phyloP scores from a whole-genome alignment of 2,113 vertebrate genomes.

The Turnix velox region DNA sequence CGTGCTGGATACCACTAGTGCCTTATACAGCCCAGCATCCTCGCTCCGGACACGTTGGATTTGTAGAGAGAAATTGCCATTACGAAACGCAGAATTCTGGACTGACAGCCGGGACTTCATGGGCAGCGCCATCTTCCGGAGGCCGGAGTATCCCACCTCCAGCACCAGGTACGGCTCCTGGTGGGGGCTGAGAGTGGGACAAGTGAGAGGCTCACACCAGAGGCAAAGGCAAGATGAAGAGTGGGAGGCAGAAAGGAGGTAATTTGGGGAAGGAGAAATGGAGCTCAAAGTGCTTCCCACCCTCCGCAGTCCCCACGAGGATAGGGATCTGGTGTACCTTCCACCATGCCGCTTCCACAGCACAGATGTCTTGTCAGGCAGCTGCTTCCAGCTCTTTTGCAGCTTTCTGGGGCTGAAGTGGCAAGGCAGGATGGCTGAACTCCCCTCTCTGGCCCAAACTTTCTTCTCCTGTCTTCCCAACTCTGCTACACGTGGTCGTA shows the following conservation, averaged over 20 bases:
- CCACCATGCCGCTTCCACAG: conserved; percentile 17
- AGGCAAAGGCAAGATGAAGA: background rate
- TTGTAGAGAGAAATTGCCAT: conserved; percentile 38
- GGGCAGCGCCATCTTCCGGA: background rate
- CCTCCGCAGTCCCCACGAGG: background rate
- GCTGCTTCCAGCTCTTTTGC: background rate
- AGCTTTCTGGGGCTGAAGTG: background rate
- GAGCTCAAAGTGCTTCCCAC: background rate
- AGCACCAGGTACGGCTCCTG: conserved; percentile 28
- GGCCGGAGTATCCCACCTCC: background rate
- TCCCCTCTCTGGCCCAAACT: conserved; percentile 71
- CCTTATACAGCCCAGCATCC: conserved; percentile 8
- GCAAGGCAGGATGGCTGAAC: conserved; percentile 61
- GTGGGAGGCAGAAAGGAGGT: background rate
- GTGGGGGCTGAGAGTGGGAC: background rate
- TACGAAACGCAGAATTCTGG: background rate
- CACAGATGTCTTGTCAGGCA: background rate
- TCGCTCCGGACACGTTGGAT: background rate
- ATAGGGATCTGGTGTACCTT: background rate
- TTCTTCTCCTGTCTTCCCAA: background rate
- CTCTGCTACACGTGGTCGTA: background rate
- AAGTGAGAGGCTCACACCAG: rapidly evolving
- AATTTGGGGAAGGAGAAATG: background rate
- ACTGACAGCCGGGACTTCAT: conserved; percentile 36
- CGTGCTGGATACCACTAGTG: background rate